Base-by-base conservation (phyloP, 2,113 vertebrate genomes). In the Cochlearius cochlearius region DNA sequence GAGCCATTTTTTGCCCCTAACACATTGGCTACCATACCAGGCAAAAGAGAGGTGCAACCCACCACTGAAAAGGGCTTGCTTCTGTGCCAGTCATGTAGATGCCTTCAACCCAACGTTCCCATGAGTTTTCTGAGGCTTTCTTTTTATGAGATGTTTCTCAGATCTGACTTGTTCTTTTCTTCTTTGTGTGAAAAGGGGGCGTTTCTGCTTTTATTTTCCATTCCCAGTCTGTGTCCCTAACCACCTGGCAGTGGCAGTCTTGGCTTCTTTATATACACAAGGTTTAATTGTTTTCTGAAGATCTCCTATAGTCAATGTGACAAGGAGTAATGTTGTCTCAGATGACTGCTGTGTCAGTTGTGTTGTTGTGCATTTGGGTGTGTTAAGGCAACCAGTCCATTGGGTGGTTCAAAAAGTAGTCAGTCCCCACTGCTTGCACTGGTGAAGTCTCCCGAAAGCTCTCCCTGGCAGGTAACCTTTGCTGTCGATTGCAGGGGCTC, bases 401-500 rank as follows among this genome's bases (percentile, higher is more conserved):
- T 38, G 29, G 2, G 9, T 66, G 7, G 41, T 69, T 66, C 5
- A 69, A 52, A 60, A 85, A 68, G 15, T 32, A 6, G 14, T 58
- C 5, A 2, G 11, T 78, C 29, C 11, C 9, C 5, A 30, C 16
- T 67, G 66, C 23, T 36, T 62, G 34, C 11, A 43, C 21, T 68
- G 80, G 66, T 79, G 9, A 85, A 25, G 2, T 23, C 5, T 68
- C 9, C 17, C 49, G 45, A 82, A 82, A 38, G 23, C 60, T 63
- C 68, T 75, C 27, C 7, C 23, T 86, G 23, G 27, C 30, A 71
- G 3, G 7, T 92, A 88, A 93, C 45, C 14, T 91, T 95, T 93
- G 95, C 8, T 66, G 94, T 95, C 66, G 26, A 55, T 98, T 98
- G 55, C 95, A 99, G 99, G 99, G 59, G 98, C 98, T 59, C 98